Conservation (phyloP, 2,113 vertebrate genomes). For the Leptobrachium leishanense region DNA sequence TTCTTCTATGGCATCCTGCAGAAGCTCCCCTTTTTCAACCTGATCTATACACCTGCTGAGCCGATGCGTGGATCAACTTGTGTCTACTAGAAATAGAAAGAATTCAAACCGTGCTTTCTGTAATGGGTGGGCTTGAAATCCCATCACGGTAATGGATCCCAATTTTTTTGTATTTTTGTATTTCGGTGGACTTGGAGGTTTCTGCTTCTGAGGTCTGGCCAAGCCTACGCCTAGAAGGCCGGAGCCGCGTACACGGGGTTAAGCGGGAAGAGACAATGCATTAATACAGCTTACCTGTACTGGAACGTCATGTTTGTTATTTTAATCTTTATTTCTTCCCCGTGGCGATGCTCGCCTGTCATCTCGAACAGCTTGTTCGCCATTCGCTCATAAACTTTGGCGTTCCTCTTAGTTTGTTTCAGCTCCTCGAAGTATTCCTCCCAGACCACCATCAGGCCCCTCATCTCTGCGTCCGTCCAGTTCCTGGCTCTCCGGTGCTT, state of each 20-base stretch:
- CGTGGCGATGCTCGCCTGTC: slow-evolving; percentile 92
- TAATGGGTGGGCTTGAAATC: too few relatives aligned
- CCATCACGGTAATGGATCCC: too few relatives aligned
- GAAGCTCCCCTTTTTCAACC: too few relatives aligned
- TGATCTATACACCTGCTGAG: too few relatives aligned
- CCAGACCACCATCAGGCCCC: slow-evolving; percentile 93
- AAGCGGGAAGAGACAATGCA: not conserved
- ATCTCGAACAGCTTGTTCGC: slow-evolving; percentile 93
- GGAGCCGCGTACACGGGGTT: not conserved
- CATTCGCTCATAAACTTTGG: slow-evolving; percentile 98
- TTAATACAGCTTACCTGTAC: slow-evolving; percentile 82
- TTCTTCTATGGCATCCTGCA: too few relatives aligned
- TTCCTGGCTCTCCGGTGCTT: slow-evolving; percentile 96
- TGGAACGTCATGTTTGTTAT: slow-evolving; percentile 99
- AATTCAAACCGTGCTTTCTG: too few relatives aligned
- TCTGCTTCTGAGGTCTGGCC: too few relatives aligned
- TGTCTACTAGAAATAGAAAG: too few relatives aligned
- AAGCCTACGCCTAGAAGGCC: too few relatives aligned
- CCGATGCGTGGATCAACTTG: too few relatives aligned
- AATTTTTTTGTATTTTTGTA: too few relatives aligned
- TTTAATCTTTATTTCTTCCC: slow-evolving; percentile 98
- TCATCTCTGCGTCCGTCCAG: slow-evolving; percentile 98
- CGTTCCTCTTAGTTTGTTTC: slow-evolving; percentile 95
- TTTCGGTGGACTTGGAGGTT: too few relatives aligned
- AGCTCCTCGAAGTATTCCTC: slow-evolving; percentile 94